Evolutionary conservation across 92 coral and sea anemone species (phyloP), one percentile per base, ranked within the genome.

Genomic region (Heliopora coerulea): DNA sequence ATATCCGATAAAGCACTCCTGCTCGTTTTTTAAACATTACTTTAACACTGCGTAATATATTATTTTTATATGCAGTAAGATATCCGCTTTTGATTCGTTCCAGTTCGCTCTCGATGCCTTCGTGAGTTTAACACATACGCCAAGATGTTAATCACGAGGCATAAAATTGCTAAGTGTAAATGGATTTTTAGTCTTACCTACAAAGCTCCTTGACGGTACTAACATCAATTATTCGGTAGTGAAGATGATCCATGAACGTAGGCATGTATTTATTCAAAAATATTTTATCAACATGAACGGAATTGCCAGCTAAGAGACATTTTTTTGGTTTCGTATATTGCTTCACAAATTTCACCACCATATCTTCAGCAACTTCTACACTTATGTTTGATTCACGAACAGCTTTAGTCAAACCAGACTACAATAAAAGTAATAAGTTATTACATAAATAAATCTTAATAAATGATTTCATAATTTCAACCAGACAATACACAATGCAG

Each of bases 191-290:
- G 44, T 35, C 42, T 54, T 88, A 93, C 98, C 91, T 86, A 85
- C 98, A 89, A 2, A 93, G 84, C 78, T 93, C 98, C 69, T 93
- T 93, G 13, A 93, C 66, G 3, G 96, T 87, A 48, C 98, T 93
- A 46, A 93, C 98, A 70, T 93, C 98, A 49, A 93, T 88, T 49
- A 93, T 93, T 42, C 98, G 65, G 84, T 93, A 89, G 69, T 93
- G 98, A 27, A 93, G 89, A 49, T 93, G 93, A 27, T 88, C 84
- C 91, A 93, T 81, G 49, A 93, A 84, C 20, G 31, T 59, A 21
- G 98, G 98, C 98, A 93, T 93, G 85, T 93, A 81, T 79, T 85
- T 93, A 48, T 78, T 80, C 52, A 93, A 78, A 79, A 93, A 93
- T 69, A 52, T 78, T 72, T 85, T 87, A 59, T 93, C 98, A 24